Evolutionary conservation across 2,797 vertebrate genomes (phyloP), one percentile per base, ranked within the genome.

Genomic region (Petrocephalus schoutedeni): DNA sequence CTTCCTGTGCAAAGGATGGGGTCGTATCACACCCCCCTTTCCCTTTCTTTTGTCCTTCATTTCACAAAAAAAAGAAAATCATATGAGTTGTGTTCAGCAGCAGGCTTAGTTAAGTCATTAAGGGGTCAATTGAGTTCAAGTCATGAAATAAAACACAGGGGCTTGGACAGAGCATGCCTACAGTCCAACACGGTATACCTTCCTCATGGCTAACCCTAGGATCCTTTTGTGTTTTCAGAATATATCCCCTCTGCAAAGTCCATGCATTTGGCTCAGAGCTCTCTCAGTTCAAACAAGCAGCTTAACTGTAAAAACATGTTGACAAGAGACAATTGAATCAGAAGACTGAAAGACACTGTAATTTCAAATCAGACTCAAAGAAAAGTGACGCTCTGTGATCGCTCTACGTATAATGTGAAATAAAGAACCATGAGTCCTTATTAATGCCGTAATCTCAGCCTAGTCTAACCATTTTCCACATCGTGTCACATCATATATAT

Each of bases 1-100:
- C 90, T 87, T 91, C 91, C 92, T 94, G 93, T 93, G 93, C 91
- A 93, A 92, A 92, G 91, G 91, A 49, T 89, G 57, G 89, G 49
- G 36, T 28, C 21, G 45, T 21, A 88, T 59, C 57, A 80, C 28
- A 88, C 54, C 90, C 91, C 91, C 93, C 90, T 28, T 92, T 92
- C 92, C 90, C 92, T 93, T 94, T 92, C 86, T 86, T 87, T 88
- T 90, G 86, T 86, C 90, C 80, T 91, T 89, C 91, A 91, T 91
- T 91, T 88, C 80, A 84, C 51, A 12, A 54, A 53, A 83, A 12
- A 28, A 23, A 53, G 90, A 14, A 61, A 86, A 61, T 89, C 83
- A 71, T 83, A 49, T 83, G n/a, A 91, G 91, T 90, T 90, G 89
- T 89, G 61, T 85, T 88, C 89, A 49, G 88, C 89, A 89, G 86